Base-by-base conservation (phyloP, 2,797 vertebrate genomes). In the Danio kyathit region DNA sequence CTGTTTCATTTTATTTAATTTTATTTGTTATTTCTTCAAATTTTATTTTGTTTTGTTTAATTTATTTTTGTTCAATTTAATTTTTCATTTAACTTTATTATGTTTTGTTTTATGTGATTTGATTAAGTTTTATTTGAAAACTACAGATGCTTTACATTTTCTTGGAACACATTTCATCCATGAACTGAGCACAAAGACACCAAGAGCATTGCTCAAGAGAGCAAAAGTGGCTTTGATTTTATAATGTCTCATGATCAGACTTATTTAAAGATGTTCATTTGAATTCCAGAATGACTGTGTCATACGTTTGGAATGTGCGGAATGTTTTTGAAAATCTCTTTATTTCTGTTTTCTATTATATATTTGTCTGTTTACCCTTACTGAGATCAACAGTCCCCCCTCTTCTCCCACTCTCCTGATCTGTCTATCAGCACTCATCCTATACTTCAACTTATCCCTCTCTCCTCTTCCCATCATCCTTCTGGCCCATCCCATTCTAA, bases 401-500 rank as follows among this genome's bases (percentile, higher is more conserved):
- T 70, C 71, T 87, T 14, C 44, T 40, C 71, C 44, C 80, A 74
- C 57, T 14, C 79, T 78, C 67, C 63, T 84, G 80, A 72, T 76
- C 84, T 83, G 73, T 86, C 76, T 82, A 74, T 82, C 67, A 61
- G 81, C 67, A 83, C 81, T 89, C 63, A 75, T 59, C 60, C 57
- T 19, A 29, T 29, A 66, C 57, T 46, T 60, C 43, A 74, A 73
- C 16, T 46, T 17, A 29, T 72, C 19, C 69, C 41, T 71, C 75
- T 78, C 82, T 84, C 75, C 80, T 86, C 87, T 84, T 52, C 73
- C 79, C 82, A 43, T 82, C 59, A 57, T 69, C 76, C 83, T 76
- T 78, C 82, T 82, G 54, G 82, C 79, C 80, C 76, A 70, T 87
- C 75, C 84, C 83, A 67, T 85, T 92, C 86, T 94, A 94, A 93